Conservation (phyloP, 2,888 invertebrate genomes). For the Laspeyria flexula region DNA sequence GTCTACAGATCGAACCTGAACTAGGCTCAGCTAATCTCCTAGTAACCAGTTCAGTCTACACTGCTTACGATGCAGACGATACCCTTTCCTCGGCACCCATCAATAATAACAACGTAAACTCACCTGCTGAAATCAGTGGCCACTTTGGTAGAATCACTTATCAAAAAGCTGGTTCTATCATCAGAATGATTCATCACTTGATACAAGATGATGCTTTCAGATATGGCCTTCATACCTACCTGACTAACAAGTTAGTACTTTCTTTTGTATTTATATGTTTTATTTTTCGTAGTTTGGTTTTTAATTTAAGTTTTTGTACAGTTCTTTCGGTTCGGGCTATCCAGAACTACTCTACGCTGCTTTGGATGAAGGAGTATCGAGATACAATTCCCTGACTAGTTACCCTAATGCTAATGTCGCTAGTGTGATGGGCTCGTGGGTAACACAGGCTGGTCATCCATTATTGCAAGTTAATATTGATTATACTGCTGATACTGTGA, state of each 20-base stretch:
- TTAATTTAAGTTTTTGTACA: slow-evolving; percentile 35
- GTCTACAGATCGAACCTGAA: slow-evolving; percentile 84
- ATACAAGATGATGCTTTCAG: slow-evolving; percentile 68
- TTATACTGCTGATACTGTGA: slow-evolving; percentile 58
- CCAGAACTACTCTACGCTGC: slow-evolving; percentile 80
- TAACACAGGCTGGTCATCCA: slow-evolving; percentile 73
- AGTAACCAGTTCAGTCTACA: slow-evolving; percentile 87
- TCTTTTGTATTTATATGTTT: neutral
- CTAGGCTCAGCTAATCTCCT: slow-evolving; percentile 89
- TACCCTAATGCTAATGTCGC: slow-evolving; percentile 58
- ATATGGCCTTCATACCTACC: slow-evolving; percentile 60
- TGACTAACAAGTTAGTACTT: slow-evolving; percentile 79
- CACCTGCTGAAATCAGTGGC: slow-evolving; percentile 86
- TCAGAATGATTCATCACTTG: slow-evolving; percentile 80
- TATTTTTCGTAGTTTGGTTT: too few species aligned
- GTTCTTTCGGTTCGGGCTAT: slow-evolving; percentile 72
- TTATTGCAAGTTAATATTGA: slow-evolving; percentile 67
- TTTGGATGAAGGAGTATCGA: slow-evolving; percentile 66
- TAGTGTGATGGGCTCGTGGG: slow-evolving; percentile 74
- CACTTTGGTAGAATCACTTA: slow-evolving; percentile 90
- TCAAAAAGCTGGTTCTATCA: slow-evolving; percentile 87
- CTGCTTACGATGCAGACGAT: slow-evolving; percentile 87
- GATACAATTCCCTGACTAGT: slow-evolving; percentile 51
- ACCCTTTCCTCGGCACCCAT: slow-evolving; percentile 82
- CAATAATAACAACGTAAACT: slow-evolving; percentile 83